These are phyloP conservation scores for Marisa cornuarietis DNA, from an alignment of 1,140 invertebrate genomes.

Conservation along the genomic window DNA sequence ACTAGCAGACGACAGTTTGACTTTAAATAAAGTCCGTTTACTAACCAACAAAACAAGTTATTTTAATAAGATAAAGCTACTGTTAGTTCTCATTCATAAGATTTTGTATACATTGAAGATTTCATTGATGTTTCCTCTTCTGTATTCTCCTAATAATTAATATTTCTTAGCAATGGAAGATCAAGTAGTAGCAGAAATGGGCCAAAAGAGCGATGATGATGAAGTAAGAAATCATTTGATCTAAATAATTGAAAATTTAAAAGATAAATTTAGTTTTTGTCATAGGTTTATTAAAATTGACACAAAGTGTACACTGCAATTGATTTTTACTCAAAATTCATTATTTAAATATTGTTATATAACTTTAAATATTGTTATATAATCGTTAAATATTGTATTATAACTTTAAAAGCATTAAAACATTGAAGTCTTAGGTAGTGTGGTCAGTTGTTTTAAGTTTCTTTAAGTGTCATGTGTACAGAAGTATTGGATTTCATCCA, in stretches of 20 bases:
- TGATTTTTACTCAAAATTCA: too few relatives aligned
- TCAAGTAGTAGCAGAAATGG: constrained; percentile 55
- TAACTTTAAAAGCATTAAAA: too few relatives aligned
- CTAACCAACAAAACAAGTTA: neutral
- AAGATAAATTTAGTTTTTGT: constrained; percentile 10
- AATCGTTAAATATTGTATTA: too few relatives aligned
- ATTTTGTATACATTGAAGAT: neutral
- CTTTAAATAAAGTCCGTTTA: neutral
- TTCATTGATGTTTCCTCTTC: neutral
- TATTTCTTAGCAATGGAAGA: constrained; percentile 42
- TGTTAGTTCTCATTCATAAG: too few relatives aligned
- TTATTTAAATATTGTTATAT: too few relatives aligned
- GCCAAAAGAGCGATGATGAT: constrained; percentile 55
- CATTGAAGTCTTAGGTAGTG: too few relatives aligned
- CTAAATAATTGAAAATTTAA: neutral
- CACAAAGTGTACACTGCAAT: too few relatives aligned
- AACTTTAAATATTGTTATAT: too few relatives aligned
- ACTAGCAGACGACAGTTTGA: neutral
- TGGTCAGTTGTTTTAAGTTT: too few relatives aligned
- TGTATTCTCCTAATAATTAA: neutral
- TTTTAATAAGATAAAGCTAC: neutral
- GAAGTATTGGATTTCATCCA: too few relatives aligned
- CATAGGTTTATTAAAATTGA: neutral
- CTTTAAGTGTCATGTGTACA: too few relatives aligned
- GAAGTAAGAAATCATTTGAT: constrained; percentile 31